Base-by-base conservation (phyloP, 2,113 vertebrate species). In the Microtus montanus region DNA sequence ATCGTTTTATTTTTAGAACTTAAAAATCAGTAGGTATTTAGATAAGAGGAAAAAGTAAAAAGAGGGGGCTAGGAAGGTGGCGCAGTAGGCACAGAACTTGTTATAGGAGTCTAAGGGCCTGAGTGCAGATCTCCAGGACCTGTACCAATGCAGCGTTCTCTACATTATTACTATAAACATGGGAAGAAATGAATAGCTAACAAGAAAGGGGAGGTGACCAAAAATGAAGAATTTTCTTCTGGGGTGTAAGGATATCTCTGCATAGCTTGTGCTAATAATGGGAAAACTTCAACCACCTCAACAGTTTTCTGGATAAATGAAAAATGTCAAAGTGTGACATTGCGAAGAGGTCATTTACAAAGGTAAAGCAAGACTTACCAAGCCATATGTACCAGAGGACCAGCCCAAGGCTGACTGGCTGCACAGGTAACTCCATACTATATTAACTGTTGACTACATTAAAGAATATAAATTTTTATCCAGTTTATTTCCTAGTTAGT, bases 151-250 rank as follows among this genome's bases (percentile, higher is more conserved):
- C 20, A 83, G 61, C 63, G 35, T 77, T 86, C 91, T 92, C 66
- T 66, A 0, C 77, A 38, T 41, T 68, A 79, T 82, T 93, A 71
- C 52, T 80, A 38, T 64, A 93, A 87, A 86, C 92, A 93, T 54
- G 74, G 89, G 71, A 84, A 90, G 33, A 66, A 96, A 54, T 54
- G 47, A 93, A 86, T n/a, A 92, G 93, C 14, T 89, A 84, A 44
- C 68, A 82, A 90, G 58, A 92, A 89, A 68, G 28, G 20, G 63
- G 15, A 33, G 3, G 68, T 7, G n/a, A 44, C 30, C 15, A 61
- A 17, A 78, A 58, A 58, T 35, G 44, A 14, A 61, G 1, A 4
- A 10, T 10, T 41, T 54, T 71, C 73, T 33, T 63, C 26, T 41
- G 14, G 4, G 41, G 49, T 93, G 87, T 70, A 89, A 79, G 94